These are phyloP conservation scores for Sporophila hypoxantha DNA, from an alignment of 2,113 vertebrate genomes.

Conservation along the genomic window DNA sequence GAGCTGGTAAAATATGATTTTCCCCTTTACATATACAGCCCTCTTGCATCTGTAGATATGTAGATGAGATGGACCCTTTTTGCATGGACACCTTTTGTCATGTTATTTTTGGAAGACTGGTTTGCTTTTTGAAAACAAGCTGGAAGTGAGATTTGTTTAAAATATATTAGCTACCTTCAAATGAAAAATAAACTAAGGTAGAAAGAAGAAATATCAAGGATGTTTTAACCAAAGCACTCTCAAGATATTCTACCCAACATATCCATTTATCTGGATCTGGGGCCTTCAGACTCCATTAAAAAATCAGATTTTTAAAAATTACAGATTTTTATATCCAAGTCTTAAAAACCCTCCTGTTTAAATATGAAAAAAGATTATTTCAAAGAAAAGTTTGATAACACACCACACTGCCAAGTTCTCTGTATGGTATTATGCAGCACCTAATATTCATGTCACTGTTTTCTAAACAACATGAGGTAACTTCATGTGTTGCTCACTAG, in stretches of 20 bases:
- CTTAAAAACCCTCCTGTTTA: background rate
- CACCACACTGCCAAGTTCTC: background rate
- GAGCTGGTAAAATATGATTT: background rate
- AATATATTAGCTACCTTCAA: background rate
- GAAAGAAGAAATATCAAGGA: background rate
- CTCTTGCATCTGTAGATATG: background rate
- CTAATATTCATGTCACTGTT: background rate
- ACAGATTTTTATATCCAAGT: background rate
- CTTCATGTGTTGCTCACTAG: background rate
- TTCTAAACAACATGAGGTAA: background rate
- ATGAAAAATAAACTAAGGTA: background rate
- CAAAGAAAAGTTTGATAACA: background rate
- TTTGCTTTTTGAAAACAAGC: background rate
- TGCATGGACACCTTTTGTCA: background rate
- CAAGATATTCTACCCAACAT: background rate
- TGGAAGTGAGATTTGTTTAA: background rate
- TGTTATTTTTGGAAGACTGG: background rate
- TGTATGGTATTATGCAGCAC: background rate
- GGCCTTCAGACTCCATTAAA: background rate
- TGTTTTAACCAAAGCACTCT: background rate
- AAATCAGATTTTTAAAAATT: background rate
- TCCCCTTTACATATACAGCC: background rate
- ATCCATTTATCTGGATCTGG: background rate
- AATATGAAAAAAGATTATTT: background rate
- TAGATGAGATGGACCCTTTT: background rate